A percentile compares a stretch with the other conserved stretches of the same genome.
These are phyloP conservation scores for Sepiola atlantica DNA, from an alignment of 2,888 invertebrate genomes.

Conservation along the genomic window DNA sequence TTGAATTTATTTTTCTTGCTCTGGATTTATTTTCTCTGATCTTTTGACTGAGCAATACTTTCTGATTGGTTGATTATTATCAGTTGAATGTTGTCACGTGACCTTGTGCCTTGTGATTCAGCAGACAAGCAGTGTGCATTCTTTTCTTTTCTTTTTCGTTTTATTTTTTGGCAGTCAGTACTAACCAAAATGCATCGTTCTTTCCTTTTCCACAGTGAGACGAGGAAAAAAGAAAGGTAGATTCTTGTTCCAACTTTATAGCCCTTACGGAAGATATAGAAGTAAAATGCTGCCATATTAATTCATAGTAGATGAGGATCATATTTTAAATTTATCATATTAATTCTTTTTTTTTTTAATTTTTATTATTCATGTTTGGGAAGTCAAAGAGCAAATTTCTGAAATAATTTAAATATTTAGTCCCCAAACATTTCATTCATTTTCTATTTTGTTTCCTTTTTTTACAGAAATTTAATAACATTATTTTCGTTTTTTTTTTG, in stretches of 20 bases:
- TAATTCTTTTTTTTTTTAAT: not conserved
- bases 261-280: conserved; percentile 39
- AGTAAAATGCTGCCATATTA: not conserved
- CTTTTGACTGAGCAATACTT: not conserved
- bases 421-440: not conserved
- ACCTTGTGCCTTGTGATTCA: conserved; percentile 37
- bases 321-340: not conserved
- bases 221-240: conserved; percentile 60
- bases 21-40: not conserved
- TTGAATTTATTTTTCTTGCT: not conserved
- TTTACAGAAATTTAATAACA: not conserved
- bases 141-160: conserved; percentile 12
- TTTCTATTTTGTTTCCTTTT: not conserved
- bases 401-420: not conserved
- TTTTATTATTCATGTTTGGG: not conserved
- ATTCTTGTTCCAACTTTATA: conserved; percentile 39
- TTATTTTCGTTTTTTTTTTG: conserved; percentile 3
- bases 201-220: conserved; percentile 53
- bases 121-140: conserved; percentile 37
- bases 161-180: conserved; percentile 39
- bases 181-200: conserved; percentile 40
- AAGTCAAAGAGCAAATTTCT: not conserved
- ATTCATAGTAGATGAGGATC: not conserved
- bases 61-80: conserved; percentile 23
- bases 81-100: conserved; percentile 1